A percentile compares a stretch with the other conserved stretches of the same genome.
phyloP scores from a whole-genome alignment of 1,140 invertebrate species.

The Elymnias hypermnestra region DNA sequence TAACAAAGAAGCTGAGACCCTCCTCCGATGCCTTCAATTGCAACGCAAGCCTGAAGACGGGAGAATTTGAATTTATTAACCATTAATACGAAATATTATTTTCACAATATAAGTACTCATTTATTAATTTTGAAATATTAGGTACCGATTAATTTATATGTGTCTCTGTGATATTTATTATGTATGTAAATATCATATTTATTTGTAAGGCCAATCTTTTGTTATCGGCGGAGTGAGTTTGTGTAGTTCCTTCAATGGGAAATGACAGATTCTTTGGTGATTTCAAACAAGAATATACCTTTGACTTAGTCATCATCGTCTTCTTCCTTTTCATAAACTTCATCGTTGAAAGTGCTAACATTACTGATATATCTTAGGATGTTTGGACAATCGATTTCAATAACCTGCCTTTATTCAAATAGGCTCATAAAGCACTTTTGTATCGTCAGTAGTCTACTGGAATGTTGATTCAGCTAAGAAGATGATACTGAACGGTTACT shows the following conservation, averaged over 20 bases:
- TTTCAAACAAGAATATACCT: constrained; percentile 17
- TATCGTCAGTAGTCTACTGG: no score
- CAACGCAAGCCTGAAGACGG: constrained; percentile 72
- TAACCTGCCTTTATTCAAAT: no score
- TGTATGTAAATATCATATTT: constrained; percentile 73
- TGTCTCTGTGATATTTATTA: constrained; percentile 75
- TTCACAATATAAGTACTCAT: constrained; percentile 76
- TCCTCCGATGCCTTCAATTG: constrained; percentile 28
- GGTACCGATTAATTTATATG: constrained; percentile 75
- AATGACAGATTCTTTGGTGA: neutral
- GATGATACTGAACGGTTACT: no score
- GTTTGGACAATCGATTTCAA: no score
- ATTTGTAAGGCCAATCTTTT: constrained; percentile 71
- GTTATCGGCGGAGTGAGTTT: constrained; percentile 32
- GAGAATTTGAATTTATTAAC: constrained; percentile 76
- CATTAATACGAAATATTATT: constrained; percentile 77
- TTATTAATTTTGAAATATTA: constrained; percentile 77
- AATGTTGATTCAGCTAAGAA: no score
- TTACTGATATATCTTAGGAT: no score
- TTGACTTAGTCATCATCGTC: no score
- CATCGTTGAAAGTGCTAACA: no score
- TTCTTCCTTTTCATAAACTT: no score
- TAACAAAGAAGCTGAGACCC: constrained; percentile 26
- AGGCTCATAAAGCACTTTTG: no score
- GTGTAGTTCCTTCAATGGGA: neutral